Base-by-base conservation (phyloP, 2,888 invertebrate genomes). In the Neoscelio sp. region DNA sequence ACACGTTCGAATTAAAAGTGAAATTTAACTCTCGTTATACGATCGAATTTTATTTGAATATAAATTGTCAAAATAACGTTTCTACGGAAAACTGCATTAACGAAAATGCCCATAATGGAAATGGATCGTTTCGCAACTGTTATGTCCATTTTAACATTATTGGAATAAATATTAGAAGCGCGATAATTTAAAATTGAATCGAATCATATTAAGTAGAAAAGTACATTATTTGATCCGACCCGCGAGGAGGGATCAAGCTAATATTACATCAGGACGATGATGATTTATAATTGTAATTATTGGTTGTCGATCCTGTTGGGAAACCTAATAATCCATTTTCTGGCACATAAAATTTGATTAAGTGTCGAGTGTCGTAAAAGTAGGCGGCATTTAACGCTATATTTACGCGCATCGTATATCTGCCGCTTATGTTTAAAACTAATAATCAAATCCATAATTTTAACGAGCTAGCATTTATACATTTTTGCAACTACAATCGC, bases 221-320 rank as follows among this genome's bases (percentile, higher is more conserved):
- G 46, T 68, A 46, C 12, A 46, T 68, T 56, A 68, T 46, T 68
- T 23, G 28, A 46, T 23, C n/a, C n/a, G 44, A 18, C n/a, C 7
- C 38, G 26, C 58, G 5, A 56, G 48, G 28, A 35, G 20, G 58
- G 28, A 44, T 52, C 18, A 33, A n/a, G 10, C 18, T 50, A 12
- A 33, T 70, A 23, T 60, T 42, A 64, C 50, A 58, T 67, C 30
- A 26, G 12, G 8, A 6, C n/a, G 62, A 26, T 46, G 62, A 62
- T 71, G 56, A 62, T 71, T 71, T 62, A 62, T 62, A 71, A 54
- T 54, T 71, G 30, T 62, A 71, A 54, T 62, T 71, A 71, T 44
- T 62, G 71, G 35, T 44, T 60, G 50, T 33, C 20, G 17, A 38
- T 13, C 48, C 17, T 33, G 33, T 48, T 15, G 30, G 10, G 12